Evolutionary conservation across 2,797 vertebrate genomes (phyloP).

Genomic region (Neosilurus mollespiculum): DNA sequence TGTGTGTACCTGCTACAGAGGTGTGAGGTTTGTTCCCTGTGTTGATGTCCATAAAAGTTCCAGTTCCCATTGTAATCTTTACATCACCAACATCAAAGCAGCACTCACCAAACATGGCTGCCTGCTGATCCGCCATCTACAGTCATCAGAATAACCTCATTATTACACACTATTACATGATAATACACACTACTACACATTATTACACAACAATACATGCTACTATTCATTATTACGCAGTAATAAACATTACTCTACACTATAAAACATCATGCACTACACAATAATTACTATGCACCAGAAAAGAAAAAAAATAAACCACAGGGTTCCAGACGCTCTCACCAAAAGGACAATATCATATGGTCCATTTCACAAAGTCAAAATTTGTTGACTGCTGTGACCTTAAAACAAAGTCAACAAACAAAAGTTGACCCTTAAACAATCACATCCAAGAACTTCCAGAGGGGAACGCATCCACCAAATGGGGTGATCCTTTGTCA

Average conservation of each 20-base stretch:
- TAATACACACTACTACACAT: background rate
- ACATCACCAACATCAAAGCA: conserved; percentile 90
- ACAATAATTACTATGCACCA: background rate
- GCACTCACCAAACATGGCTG: conserved; percentile 97
- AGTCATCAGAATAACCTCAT: background rate
- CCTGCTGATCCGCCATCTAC: conserved; percentile 95
- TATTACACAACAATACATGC: background rate
- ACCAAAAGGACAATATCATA: too few relatives aligned
- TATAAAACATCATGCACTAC: background rate
- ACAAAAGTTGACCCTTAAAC: too few relatives aligned
- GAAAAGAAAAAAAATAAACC: background rate
- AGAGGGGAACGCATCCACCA: too few relatives aligned
- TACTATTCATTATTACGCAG: background rate
- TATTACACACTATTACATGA: background rate
- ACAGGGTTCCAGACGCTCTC: background rate
- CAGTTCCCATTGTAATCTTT: conserved; percentile 96
- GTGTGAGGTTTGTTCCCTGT: conserved; percentile 84
- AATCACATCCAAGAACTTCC: too few relatives aligned
- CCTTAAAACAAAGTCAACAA: too few relatives aligned
- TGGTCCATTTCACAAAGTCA: too few relatives aligned
- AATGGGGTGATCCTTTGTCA: too few relatives aligned
- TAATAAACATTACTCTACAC: background rate
- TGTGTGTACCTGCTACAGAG: conserved; percentile 71
- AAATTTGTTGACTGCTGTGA: too few relatives aligned
- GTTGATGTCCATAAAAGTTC: conserved; percentile 93